Evolutionary conservation across 2,797 vertebrate species (phyloP), one percentile per base, ranked within the genome.

Genomic region (Rhinophrynus dorsalis): DNA sequence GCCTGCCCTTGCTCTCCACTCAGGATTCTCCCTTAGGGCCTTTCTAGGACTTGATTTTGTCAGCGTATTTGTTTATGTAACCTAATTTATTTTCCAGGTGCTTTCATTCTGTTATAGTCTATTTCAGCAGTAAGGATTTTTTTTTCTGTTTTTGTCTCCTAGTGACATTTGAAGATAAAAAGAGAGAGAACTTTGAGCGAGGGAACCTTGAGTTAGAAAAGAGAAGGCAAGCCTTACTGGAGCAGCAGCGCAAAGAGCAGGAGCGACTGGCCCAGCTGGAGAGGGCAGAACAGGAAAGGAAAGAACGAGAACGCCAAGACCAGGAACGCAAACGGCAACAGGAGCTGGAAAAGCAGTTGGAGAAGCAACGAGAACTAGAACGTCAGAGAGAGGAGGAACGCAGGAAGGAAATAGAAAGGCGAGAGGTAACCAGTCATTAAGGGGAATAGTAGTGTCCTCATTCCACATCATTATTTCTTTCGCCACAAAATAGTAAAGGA

Each of bases 101-200:
- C n/a, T n/a, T n/a, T n/a, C n/a, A n/a, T n/a, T n/a, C n/a, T n/a
- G n/a, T n/a, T n/a, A n/a, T n/a, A n/a, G n/a, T n/a, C n/a, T n/a
- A n/a, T n/a, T n/a, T n/a, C n/a, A n/a, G n/a, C n/a, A n/a, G n/a
- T n/a, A n/a, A n/a, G n/a, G n/a, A n/a, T n/a, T n/a, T n/a, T 38
- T 38, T 38, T 38, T 38, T 38, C 3, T 13, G 6, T 30, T 38
- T 38, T 20, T 54, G 13, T 23, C 12, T 55, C 2, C 15, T 78
- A 98, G 97, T 98, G 68, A 96, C 95, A 0, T 99, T 99, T 59
- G 97, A 99, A 81, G 97, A 99, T 77, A 98, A 98, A 82, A 99
- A 98, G 77, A 86, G 97, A 24, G 96, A 99, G 78, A 99, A 99
- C 81, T 99, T 99, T 51, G 97, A 99, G 77, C 92, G 96, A 2